A percentile compares a stretch with the other conserved stretches of the same genome.
These are phyloP conservation scores for Meloidogyne exigua DNA, from an alignment of 1,140 invertebrate species.

Conservation along the genomic window DNA sequence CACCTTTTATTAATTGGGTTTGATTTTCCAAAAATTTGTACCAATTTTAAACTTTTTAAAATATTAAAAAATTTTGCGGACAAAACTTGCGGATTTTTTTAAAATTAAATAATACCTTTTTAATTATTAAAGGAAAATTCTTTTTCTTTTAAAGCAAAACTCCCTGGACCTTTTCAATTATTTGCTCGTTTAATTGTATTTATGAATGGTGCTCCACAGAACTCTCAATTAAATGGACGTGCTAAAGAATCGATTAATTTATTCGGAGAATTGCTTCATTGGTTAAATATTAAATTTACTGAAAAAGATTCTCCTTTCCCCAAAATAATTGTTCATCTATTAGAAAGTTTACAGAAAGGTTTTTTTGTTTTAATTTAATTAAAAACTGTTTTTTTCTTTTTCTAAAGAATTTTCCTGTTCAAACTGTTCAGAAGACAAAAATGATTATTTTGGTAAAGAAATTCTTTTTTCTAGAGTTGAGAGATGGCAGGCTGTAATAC, in stretches of 20 bases:
- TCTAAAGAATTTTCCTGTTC: conserved; percentile 12
- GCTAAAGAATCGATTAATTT: conserved; percentile 50
- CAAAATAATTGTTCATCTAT: conserved; percentile 25
- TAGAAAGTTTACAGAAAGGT: conserved; percentile 32
- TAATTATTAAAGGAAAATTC: not conserved
- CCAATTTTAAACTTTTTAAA: no score
- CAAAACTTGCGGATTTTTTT: no score
- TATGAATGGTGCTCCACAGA: conserved; percentile 59
- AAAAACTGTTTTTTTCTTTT: not conserved
- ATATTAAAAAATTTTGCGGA: no score
- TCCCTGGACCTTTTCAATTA: conserved; percentile 57
- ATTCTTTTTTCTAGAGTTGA: conserved; percentile 28
- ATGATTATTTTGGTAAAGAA: conserved; percentile 27
- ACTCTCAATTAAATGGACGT: conserved; percentile 40
- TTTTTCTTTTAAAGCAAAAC: conserved; percentile 51
- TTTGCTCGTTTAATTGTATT: conserved; percentile 54
- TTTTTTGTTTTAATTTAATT: not conserved
- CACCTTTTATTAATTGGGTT: no score
- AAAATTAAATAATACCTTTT: no score
- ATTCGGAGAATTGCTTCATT: conserved; percentile 35
- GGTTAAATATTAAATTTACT: conserved; percentile 39
- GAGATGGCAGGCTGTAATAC: conserved; percentile 36
- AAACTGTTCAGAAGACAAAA: not conserved
- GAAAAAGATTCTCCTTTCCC: not conserved
- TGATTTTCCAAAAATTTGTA: no score